Percentiles rank a stretch among this genome's conserved stretches.
Evolutionary conservation across 30 jellyfish, hydroid and myxozoan genomes (phyloP).

Genomic region (Clytia hemisphaerica): DNA sequence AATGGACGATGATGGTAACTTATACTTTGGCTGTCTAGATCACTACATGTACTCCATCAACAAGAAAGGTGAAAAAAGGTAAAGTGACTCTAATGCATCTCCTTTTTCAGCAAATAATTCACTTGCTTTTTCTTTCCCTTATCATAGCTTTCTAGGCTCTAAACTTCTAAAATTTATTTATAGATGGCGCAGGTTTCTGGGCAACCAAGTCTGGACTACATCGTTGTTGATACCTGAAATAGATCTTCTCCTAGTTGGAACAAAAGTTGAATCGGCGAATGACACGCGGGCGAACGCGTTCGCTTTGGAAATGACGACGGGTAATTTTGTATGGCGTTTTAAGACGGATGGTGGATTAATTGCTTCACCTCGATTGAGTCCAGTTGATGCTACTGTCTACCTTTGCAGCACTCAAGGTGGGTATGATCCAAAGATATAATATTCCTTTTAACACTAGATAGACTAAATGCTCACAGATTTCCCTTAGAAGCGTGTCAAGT

Average conservation of each 20-base stretch:
- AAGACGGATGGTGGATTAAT: slow-evolving; percentile 50
- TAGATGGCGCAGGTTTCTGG: slow-evolving; percentile 74
- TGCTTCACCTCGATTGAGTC: slow-evolving; percentile 61
- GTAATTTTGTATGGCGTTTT: slow-evolving; percentile 49
- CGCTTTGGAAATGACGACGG: slow-evolving; percentile 50
- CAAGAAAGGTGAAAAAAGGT: no score
- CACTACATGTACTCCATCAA: slow-evolving; percentile 45
- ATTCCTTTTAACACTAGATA: no score
- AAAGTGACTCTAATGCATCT: no score
- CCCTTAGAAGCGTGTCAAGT: no score
- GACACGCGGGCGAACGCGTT: no score
- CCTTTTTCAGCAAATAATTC: no score
- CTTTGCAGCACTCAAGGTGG: slow-evolving; percentile 50
- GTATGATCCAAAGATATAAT: no score
- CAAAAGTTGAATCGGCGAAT: slow-evolving; percentile 14
- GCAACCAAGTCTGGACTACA: slow-evolving; percentile 38
- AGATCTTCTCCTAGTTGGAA: slow-evolving; percentile 38
- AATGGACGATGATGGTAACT: slow-evolving; percentile 48
- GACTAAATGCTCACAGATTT: no score
- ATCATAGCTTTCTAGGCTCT: no score
- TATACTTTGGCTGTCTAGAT: slow-evolving; percentile 73
- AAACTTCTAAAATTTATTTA: no score
- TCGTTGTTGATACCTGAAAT: slow-evolving; percentile 33
- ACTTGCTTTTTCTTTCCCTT: no score
- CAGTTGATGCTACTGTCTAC: slow-evolving; percentile 46